Percentiles rank a stretch among this genome's conserved stretches.
Conservation (phyloP, 1,140 invertebrate genomes). For the Andricus grossulariae region DNA sequence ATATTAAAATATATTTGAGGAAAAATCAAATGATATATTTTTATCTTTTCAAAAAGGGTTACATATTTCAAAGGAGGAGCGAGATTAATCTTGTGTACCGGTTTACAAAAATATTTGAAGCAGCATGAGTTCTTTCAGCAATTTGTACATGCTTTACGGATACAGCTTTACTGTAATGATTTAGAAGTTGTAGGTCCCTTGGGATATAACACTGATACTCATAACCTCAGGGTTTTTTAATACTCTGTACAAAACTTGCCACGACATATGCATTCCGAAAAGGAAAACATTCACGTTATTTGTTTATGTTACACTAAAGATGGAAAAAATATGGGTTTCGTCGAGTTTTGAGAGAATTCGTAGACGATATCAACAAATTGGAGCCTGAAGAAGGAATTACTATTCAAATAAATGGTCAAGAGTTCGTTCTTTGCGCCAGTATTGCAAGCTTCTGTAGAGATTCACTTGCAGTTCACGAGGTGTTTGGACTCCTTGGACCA, state of each 20-base stretch:
- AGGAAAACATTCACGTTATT: background rate
- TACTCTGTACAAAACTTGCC: background rate
- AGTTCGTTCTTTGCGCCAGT: background rate
- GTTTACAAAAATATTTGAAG: no score
- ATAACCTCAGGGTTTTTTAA: background rate
- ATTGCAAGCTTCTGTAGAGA: slow-evolving; percentile 42
- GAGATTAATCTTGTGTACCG: no score
- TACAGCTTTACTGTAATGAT: background rate
- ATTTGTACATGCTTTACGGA: background rate
- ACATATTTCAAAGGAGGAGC: no score
- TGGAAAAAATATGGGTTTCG: background rate
- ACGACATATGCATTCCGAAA: background rate
- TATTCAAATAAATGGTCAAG: background rate
- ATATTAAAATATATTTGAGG: no score
- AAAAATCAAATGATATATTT: no score
- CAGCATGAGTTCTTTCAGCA: no score
- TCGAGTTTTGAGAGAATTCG: background rate
- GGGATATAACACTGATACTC: background rate
- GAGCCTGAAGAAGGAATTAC: background rate
- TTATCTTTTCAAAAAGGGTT: no score
- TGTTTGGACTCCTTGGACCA: slow-evolving; percentile 46
- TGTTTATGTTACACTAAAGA: background rate
- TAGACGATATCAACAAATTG: background rate
- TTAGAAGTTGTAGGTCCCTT: slow-evolving; percentile 1
- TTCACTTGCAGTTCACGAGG: no score